A percentile compares a stretch with the other conserved stretches of the same genome.
Conservation (phyloP, 2,888 invertebrate genomes). For the Meloe dianella region DNA sequence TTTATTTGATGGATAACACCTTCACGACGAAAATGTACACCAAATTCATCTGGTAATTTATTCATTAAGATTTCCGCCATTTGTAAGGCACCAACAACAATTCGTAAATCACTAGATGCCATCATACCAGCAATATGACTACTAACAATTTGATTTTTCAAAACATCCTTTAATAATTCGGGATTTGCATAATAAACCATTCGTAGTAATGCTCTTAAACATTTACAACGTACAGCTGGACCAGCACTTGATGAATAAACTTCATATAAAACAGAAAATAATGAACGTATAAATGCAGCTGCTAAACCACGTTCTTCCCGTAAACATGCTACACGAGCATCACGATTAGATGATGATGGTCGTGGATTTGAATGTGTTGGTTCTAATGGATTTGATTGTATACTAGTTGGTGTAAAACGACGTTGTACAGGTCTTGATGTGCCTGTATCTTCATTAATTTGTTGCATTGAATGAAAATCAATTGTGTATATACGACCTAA, state of each 20-base stretch:
- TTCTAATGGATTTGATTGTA: conserved; percentile 44
- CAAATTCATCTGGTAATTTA: conserved; percentile 94
- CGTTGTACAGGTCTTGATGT: conserved; percentile 81
- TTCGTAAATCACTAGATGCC: conserved; percentile 94
- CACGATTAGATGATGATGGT: conserved; percentile 58
- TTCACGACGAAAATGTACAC: conserved; percentile 93
- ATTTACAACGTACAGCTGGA: conserved; percentile 96
- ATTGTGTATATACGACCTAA: conserved; percentile 94
- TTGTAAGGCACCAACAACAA: conserved; percentile 96
- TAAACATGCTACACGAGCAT: conserved; percentile 73
- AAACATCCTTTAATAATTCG: conserved; percentile 78
- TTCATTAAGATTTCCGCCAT: conserved; percentile 97
- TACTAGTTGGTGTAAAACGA: conserved; percentile 70
- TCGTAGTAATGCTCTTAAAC: conserved; percentile 91
- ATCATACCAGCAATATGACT: conserved; percentile 99
- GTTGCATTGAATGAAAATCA: conserved; percentile 97
- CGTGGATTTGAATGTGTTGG: conserved; percentile 46
- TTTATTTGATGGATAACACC: conserved; percentile 92
- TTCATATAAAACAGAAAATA: conserved; percentile 95
- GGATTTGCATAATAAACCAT: conserved; percentile 96
- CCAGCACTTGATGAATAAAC: conserved; percentile 98
- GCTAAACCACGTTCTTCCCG: conserved; percentile 74
- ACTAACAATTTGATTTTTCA: conserved; percentile 81
- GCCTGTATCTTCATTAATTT: conserved; percentile 97
- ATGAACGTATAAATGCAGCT: conserved; percentile 70